Percentiles rank a stretch among this genome's conserved stretches.
Evolutionary conservation across 2,113 vertebrate species (phyloP).

Genomic region (Garra rufa): DNA sequence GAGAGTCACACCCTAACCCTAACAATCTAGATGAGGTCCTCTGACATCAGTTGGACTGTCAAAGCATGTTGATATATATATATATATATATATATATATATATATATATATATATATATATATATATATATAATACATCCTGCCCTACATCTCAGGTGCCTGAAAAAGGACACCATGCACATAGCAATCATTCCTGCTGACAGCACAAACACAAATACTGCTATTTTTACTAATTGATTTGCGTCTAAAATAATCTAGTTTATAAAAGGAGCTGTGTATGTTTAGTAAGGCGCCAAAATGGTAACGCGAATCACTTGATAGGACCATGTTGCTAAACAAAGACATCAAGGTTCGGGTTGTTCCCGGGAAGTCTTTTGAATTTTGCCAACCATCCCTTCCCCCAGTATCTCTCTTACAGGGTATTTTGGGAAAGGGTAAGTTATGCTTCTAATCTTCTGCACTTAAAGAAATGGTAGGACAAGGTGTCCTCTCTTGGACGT

Average conservation of each 20-base stretch:
- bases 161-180: constrained; percentile 61
- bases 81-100: too few relatives aligned
- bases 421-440: constrained; percentile 74
- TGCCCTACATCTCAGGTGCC: not conserved
- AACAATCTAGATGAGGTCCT: not conserved
- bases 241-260: constrained; percentile 33
- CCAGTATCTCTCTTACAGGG: constrained; percentile 52
- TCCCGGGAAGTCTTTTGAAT: constrained; percentile 38
- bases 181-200: constrained; percentile 56
- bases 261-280: constrained; percentile 54
- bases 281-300: constrained; percentile 54
- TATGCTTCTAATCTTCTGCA: constrained; percentile 68
- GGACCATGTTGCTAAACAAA: constrained; percentile 44
- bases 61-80: not conserved
- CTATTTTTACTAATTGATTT: constrained; percentile 69
- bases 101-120: too few relatives aligned
- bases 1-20: not conserved
- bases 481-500: constrained; percentile 18
- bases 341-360: constrained; percentile 3
- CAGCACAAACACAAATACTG: constrained; percentile 72
- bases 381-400: constrained; percentile 51
- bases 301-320: constrained; percentile 35
- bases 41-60: not conserved
- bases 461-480: constrained; percentile 39
- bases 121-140: too few relatives aligned